These are phyloP conservation scores for Cossypha niveicapilla DNA, from an alignment of 2,797 vertebrate species.

Conservation along the genomic window DNA sequence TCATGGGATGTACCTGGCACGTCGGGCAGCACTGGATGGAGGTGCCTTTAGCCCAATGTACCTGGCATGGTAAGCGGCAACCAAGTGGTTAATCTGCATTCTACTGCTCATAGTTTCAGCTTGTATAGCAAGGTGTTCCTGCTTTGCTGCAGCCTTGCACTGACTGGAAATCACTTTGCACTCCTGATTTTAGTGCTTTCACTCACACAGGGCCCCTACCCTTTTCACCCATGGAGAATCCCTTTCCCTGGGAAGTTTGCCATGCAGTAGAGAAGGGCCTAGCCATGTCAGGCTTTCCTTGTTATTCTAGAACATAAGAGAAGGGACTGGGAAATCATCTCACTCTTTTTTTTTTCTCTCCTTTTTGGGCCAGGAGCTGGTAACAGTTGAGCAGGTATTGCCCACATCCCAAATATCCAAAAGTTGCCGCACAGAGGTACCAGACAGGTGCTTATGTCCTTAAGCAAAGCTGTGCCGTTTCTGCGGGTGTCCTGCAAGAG, in stretches of 20 bases:
- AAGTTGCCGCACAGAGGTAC: background rate
- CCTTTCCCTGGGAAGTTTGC: background rate
- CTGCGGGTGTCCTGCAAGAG: background rate
- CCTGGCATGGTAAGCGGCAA: slow-evolving; percentile 74
- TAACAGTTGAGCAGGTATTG: slow-evolving; percentile 32
- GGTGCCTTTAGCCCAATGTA: slow-evolving; percentile 70
- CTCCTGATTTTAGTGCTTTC: slow-evolving; percentile 39
- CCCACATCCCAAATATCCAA: background rate
- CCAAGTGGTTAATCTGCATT: slow-evolving; percentile 66
- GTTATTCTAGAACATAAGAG: background rate
- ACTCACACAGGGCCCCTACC: background rate
- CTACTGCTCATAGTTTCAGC: slow-evolving; percentile 52
- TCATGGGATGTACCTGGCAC: slow-evolving; percentile 72
- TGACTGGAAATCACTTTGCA: slow-evolving; percentile 51
- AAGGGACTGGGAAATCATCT: background rate
- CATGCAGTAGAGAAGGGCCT: background rate
- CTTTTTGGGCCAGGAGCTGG: slow-evolving; percentile 33
- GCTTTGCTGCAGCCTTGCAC: slow-evolving; percentile 56
- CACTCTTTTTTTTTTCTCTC: background rate
- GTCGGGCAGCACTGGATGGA: slow-evolving; percentile 71
- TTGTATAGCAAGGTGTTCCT: slow-evolving; percentile 38
- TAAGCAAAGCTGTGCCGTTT: background rate
- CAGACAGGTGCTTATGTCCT: background rate
- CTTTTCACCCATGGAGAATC: background rate
- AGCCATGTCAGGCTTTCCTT: background rate